These are phyloP conservation scores for Gymnogyps californianus DNA, from an alignment of 2,113 vertebrate species.

Conservation along the genomic window DNA sequence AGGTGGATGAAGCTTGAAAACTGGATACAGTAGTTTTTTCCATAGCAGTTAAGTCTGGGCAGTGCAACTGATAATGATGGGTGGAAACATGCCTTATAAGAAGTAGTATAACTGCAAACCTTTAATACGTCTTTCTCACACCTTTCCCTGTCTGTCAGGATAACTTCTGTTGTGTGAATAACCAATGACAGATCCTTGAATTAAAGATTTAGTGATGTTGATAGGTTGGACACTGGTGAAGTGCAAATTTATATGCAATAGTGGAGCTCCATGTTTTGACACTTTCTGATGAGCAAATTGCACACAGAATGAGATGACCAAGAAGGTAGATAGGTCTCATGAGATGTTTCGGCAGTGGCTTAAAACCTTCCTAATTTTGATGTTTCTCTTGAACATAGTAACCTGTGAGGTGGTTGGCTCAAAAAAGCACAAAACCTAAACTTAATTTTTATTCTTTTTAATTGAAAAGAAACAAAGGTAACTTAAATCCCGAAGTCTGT, in stretches of 20 bases:
- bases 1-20: background rate
- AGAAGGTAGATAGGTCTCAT: background rate
- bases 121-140: background rate
- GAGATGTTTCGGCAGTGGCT: background rate
- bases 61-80: accelerated
- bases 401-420: background rate
- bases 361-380: background rate
- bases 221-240: background rate
- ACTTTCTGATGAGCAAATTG: background rate
- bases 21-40: background rate
- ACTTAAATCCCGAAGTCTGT: background rate
- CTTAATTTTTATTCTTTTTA: background rate
- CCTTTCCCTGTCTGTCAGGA: background rate
- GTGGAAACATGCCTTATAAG: background rate
- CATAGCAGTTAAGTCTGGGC: background rate
- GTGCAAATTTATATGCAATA: background rate
- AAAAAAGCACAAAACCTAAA: background rate
- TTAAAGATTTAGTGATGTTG: background rate
- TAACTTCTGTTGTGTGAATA: background rate
- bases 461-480: background rate
- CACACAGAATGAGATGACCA: background rate
- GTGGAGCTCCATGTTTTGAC: background rate
- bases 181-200: background rate
- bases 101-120: background rate
- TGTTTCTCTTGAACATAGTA: background rate